A percentile compares a stretch with the other conserved stretches of the same genome.
Evolutionary conservation across 2,113 vertebrate genomes (phyloP).

Genomic region (Choloepus hoffmanni): DNA sequence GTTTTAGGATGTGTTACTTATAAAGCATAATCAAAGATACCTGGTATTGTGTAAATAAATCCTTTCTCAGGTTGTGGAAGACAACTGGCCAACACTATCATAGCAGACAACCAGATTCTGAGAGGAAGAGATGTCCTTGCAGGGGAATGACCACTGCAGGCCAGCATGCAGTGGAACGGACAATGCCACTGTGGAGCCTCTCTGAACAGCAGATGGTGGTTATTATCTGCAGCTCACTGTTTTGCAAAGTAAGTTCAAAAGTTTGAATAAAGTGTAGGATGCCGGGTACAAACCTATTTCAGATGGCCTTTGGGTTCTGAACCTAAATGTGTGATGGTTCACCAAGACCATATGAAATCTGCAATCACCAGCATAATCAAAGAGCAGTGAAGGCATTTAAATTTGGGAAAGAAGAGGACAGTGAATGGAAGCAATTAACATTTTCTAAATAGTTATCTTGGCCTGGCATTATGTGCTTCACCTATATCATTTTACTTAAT

Average conservation of each 20-base stretch:
- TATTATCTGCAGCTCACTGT: slow-evolving; percentile 94
- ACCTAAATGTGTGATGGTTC: neutral
- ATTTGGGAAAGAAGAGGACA: neutral
- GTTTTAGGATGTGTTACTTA: neutral
- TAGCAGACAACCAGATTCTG: slow-evolving; percentile 85
- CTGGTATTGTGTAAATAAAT: neutral
- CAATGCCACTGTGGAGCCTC: slow-evolving; percentile 91
- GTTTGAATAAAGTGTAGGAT: neutral
- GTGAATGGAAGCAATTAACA: neutral
- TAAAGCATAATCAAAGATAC: neutral
- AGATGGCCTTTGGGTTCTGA: neutral
- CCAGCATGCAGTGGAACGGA: slow-evolving; percentile 89
- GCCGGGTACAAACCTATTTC: neutral
- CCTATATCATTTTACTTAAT: slow-evolving; percentile 37
- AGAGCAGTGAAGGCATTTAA: neutral
- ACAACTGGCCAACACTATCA: slow-evolving; percentile 62
- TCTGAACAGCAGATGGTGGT: slow-evolving; percentile 90
- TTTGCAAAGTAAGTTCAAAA: slow-evolving; percentile 83
- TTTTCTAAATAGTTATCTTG: neutral
- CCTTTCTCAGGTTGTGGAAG: slow-evolving; percentile 84
- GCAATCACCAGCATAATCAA: neutral
- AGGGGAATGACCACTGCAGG: slow-evolving; percentile 94
- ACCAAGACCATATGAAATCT: neutral
- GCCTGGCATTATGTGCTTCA: neutral
- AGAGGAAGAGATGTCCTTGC: slow-evolving; percentile 86